phyloP scores from a whole-genome alignment of 2,888 invertebrate genomes.

The Latrodectus elegans region DNA sequence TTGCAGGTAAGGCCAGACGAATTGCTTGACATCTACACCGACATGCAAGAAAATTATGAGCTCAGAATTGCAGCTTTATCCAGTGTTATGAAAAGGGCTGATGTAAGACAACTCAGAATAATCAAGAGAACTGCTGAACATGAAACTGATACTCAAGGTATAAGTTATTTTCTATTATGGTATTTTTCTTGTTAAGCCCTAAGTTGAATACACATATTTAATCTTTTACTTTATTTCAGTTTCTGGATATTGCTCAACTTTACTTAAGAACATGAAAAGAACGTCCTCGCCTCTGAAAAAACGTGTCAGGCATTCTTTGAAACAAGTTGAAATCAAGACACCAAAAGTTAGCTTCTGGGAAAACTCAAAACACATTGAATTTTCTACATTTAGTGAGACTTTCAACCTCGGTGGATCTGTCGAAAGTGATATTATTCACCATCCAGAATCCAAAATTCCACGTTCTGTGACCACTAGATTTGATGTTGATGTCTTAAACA shows the following conservation, averaged over 20 bases:
- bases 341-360: constrained; percentile 90
- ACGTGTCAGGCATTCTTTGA: constrained; percentile 87
- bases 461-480: constrained; percentile 85
- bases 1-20: constrained; percentile 45
- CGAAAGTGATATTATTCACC: constrained; percentile 89
- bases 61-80: constrained; percentile 71
- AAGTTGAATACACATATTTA: neutral
- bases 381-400: constrained; percentile 89
- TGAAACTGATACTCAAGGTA: constrained; percentile 91
- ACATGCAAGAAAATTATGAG: constrained; percentile 69
- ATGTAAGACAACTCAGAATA: constrained; percentile 82
- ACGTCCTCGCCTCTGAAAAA: constrained; percentile 81
- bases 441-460: constrained; percentile 82
- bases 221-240: constrained; percentile 71
- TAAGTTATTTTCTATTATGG: neutral
- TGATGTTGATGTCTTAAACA: constrained; percentile 90
- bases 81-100: constrained; percentile 81
- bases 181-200: constrained; percentile 11
- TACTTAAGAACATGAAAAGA: constrained; percentile 84
- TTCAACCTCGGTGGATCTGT: constrained; percentile 88
- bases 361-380: constrained; percentile 92
- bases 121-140: constrained; percentile 83
- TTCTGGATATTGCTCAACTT: constrained; percentile 96
- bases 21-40: constrained; percentile 22
- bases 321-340: constrained; percentile 86